Conservation (phyloP, 1,140 invertebrate species). For the Metopolophium dirhodum region DNA sequence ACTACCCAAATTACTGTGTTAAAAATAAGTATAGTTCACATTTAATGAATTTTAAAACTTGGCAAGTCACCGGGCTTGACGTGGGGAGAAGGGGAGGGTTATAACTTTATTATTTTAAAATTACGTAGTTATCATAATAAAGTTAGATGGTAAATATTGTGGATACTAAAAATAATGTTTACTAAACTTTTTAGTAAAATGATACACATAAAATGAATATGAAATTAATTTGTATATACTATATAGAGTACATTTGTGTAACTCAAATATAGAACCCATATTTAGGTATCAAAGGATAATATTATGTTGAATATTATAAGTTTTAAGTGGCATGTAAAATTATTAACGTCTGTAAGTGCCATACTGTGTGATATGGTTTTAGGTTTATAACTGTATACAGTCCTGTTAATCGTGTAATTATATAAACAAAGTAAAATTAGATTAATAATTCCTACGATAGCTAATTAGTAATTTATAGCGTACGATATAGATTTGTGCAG, state of each 20-base stretch:
- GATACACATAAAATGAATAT: neutral
- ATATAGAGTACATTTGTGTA: neutral
- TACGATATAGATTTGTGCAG: neutral
- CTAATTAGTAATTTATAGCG: neutral
- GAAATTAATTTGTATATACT: neutral
- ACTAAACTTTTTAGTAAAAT: neutral
- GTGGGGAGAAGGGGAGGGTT: neutral
- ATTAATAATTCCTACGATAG: neutral
- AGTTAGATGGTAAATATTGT: neutral
- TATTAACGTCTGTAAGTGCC: neutral
- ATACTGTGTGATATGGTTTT: neutral
- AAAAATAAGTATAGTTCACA: too few species aligned
- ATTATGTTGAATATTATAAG: neutral
- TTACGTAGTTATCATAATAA: neutral
- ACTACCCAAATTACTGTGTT: too few species aligned
- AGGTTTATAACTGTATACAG: neutral
- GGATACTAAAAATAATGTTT: neutral
- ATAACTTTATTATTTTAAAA: neutral
- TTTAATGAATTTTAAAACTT: too few species aligned
- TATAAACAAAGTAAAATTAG: neutral
- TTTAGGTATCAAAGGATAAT: neutral
- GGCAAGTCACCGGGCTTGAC: too few species aligned
- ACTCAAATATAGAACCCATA: neutral
- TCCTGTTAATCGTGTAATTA: neutral
- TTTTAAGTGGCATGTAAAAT: neutral